Evolutionary conservation across 2,888 invertebrate species (phyloP).

Genomic region (Dorcus hopei): DNA sequence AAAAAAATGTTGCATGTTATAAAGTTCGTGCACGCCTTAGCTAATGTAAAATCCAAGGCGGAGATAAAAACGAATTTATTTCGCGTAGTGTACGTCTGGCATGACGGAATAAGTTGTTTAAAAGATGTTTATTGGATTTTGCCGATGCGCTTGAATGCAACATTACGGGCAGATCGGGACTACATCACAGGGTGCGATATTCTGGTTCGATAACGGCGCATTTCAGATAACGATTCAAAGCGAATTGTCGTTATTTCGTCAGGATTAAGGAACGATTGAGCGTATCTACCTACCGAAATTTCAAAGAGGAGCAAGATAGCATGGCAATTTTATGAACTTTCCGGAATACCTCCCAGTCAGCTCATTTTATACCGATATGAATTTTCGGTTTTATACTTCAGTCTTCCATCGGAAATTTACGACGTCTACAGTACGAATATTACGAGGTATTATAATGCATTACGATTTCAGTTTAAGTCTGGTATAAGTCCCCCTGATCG

Average conservation of each 20-base stretch:
- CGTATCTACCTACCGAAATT: conserved; percentile 22
- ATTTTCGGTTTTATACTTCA: conserved; percentile 24
- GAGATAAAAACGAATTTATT: conserved; percentile 24
- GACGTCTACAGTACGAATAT: conserved; percentile 20
- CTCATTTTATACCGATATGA: conserved; percentile 26
- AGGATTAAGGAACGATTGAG: conserved; percentile 24
- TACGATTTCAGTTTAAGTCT: conserved; percentile 13
- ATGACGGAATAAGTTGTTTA: conserved; percentile 30
- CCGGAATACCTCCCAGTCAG: conserved; percentile 24
- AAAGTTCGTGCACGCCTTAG: background rate
- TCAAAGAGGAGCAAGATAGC: conserved; percentile 19
- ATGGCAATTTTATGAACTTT: conserved; percentile 20
- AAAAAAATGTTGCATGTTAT: background rate
- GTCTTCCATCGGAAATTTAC: conserved; percentile 16
- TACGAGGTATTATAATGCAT: conserved; percentile 21
- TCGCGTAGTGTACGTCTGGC: conserved; percentile 16
- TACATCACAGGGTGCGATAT: conserved; percentile 24
- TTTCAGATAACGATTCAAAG: conserved; percentile 26
- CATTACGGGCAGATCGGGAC: conserved; percentile 24
- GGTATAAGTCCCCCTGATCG: background rate
- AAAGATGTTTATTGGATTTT: conserved; percentile 31
- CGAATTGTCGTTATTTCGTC: conserved; percentile 26
- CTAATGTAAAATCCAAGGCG: conserved; percentile 1
- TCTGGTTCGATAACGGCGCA: background rate
- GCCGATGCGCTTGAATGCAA: conserved; percentile 25